Evolutionary conservation across 1,140 invertebrate genomes (phyloP).

Genomic region (Diabrotica virgifera): DNA sequence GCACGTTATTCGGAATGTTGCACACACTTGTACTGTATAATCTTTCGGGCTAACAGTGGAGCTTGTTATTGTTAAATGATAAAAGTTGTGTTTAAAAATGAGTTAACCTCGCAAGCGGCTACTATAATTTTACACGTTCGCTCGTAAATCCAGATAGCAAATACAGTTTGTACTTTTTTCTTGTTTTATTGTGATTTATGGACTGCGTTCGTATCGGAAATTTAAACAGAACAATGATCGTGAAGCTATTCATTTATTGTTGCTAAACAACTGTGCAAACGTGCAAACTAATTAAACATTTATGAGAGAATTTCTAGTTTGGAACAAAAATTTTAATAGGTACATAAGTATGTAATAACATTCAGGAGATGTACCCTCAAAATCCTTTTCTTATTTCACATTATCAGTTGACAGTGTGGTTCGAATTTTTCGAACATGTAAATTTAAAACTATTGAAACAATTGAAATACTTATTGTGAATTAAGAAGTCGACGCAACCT

Average conservation of each 20-base stretch:
- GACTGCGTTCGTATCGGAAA: not conserved
- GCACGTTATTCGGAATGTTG: slow-evolving; percentile 2
- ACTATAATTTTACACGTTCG: slow-evolving; percentile 11
- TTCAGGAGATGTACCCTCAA: too few species aligned
- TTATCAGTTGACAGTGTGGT: too few species aligned
- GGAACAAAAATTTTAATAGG: too few species aligned
- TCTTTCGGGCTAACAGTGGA: slow-evolving; percentile 12
- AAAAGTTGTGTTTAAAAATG: slow-evolving; percentile 10
- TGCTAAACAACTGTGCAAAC: too few species aligned
- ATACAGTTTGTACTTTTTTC: not conserved
- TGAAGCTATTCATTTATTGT: not conserved
- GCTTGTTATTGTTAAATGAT: slow-evolving; percentile 17
- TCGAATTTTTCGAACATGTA: too few species aligned
- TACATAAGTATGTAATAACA: too few species aligned
- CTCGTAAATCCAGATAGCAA: not conserved
- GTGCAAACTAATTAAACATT: too few species aligned
- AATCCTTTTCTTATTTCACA: too few species aligned
- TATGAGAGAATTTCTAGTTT: too few species aligned
- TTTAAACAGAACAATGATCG: not conserved
- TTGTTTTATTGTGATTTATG: not conserved
- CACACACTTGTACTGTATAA: slow-evolving; percentile 15
- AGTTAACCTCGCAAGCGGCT: not conserved
- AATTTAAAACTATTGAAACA: too few species aligned
- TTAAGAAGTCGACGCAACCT: too few species aligned
- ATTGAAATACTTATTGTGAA: too few species aligned